Percentiles rank a stretch among this genome's conserved stretches.
Evolutionary conservation across 2,113 vertebrate genomes (phyloP).

Genomic region (Tragulus kanchil): DNA sequence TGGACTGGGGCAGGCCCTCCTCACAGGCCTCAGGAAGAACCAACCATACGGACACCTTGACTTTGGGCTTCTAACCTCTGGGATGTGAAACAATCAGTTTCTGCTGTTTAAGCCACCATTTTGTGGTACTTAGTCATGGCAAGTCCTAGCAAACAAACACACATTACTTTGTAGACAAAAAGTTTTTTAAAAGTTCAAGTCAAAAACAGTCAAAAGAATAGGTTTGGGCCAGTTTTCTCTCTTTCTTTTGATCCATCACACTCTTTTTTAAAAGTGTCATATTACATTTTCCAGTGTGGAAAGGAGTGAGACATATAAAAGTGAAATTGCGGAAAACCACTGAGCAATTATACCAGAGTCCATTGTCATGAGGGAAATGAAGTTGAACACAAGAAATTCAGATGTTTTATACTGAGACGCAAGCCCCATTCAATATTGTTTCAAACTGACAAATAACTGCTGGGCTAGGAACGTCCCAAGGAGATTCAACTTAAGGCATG

Average conservation of each 20-base stretch:
- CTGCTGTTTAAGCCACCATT: background rate
- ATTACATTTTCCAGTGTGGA: background rate
- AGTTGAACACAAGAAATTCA: background rate
- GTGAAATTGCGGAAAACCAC: too few species aligned
- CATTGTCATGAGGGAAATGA: background rate
- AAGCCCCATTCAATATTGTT: background rate
- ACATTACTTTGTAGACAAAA: background rate
- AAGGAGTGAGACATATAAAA: too few species aligned
- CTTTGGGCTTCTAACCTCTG: background rate
- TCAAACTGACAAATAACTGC: background rate
- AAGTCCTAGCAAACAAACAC: background rate
- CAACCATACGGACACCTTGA: background rate
- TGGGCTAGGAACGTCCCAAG: background rate
- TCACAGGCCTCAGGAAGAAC: background rate
- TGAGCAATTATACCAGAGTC: background rate
- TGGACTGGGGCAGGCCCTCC: background rate
- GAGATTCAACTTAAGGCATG: background rate
- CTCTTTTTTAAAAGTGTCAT: background rate
- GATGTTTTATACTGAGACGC: background rate
- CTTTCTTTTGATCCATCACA: background rate
- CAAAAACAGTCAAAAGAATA: background rate
- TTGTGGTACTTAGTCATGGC: background rate
- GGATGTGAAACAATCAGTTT: background rate
- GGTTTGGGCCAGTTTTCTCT: background rate
- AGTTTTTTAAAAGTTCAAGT: background rate